phyloP scores from a whole-genome alignment of 2,113 vertebrate species.

The Lasiurus cinereus region DNA sequence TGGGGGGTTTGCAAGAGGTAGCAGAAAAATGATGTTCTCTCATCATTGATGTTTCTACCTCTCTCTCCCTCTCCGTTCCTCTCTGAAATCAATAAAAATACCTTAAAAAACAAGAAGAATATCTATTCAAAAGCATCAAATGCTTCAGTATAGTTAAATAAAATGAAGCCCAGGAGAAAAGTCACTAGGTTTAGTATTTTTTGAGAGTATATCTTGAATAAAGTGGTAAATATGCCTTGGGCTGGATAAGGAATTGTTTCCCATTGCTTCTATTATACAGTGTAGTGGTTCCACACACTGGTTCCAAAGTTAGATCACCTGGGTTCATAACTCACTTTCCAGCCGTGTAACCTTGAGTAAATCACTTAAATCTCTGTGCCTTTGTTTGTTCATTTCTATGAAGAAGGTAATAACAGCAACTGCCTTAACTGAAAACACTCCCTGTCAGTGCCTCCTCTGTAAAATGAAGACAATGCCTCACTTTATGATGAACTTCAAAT shows the following conservation, averaged over 20 bases:
- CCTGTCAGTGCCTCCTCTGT: not conserved
- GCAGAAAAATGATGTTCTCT: no score
- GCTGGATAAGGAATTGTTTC: not conserved
- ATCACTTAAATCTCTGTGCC: not conserved
- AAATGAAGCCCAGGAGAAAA: not conserved
- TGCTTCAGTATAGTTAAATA: not conserved
- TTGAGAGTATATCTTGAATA: not conserved
- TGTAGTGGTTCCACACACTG: not conserved
- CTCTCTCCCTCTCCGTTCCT: no score
- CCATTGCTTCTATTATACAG: fast-evolving
- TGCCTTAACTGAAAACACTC: not conserved
- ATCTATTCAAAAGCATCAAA: not conserved
- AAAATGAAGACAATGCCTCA: not conserved
- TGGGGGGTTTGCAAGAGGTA: no score
- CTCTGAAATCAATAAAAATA: no score
- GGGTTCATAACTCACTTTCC: not conserved
- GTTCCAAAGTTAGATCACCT: not conserved
- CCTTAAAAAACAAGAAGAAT: not conserved
- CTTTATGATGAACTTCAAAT: not conserved
- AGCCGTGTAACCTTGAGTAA: not conserved
- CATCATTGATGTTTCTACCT: no score
- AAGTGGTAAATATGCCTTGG: not conserved
- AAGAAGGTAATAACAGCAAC: not conserved
- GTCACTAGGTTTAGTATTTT: not conserved
- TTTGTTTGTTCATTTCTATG: not conserved